Base-by-base conservation (phyloP, 1,140 invertebrate genomes). In the Copidosoma floridanum region DNA sequence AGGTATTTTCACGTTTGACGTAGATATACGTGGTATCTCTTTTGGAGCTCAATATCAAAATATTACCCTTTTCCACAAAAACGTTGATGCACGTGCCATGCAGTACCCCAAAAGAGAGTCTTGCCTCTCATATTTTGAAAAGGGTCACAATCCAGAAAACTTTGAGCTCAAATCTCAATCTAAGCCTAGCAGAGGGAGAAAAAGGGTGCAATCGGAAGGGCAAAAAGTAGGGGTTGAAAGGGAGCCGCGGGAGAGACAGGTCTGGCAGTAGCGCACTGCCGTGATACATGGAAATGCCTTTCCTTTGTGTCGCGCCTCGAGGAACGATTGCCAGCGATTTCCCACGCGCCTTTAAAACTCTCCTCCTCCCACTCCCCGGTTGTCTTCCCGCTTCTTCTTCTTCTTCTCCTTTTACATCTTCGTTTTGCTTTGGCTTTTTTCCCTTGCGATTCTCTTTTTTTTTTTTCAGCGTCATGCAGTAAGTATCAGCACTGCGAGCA, bases 291-390 rank as follows among this genome's bases (percentile, higher is more conserved):
- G n/a, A 52, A 52, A 52, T 40, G 21, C 21, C 35, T 52, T 52
- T 52, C 50, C 27, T 52, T 52, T 52, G 35, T 52, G 50, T 32
- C 26, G 14, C 16, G 35, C 50, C 21, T 40, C 27, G n/a, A 52
- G 50, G n/a, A 40, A 52, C 50, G 32, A 38, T 52, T 40, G 21
- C 50, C 50, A 52, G 18, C 50, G 32, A 52, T 40, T 52, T 52
- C 50, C 50, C 50, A 40, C 35, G 50, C 26, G 50, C 35, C 50
- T 52, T 37, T 40, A 23, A 52, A 52, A 38, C 26, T 38, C 40
- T 12, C 16, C 26, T 52, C 37, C 26, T 18, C 23, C 4, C 7
- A 8, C n/a, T 37, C 29, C 11, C 1, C n/a, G n/a, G n/a, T n/a
- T n/a, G n/a, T n/a, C n/a, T 14, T 51, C 41, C 14, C 7, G 14